Base-by-base conservation (phyloP, 2,888 invertebrate genomes). In the Campaea margaritaria region DNA sequence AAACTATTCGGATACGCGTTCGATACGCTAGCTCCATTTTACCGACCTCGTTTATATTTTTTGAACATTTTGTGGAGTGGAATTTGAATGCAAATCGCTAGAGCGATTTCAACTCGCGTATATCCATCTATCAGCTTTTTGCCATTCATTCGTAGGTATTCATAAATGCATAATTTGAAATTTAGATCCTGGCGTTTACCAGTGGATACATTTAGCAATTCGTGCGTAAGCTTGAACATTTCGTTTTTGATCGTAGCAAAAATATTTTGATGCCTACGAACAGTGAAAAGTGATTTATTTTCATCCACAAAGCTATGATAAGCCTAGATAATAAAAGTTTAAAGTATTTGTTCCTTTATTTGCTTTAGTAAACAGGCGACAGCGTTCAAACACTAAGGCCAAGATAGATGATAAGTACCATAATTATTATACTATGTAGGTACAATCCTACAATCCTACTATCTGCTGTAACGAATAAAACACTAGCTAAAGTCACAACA, bases 1-100 rank as follows among this genome's bases (percentile, higher is more conserved):
- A 72, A 76, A 76, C 72, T 78, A 77, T 75, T 78, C 74, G 67
- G 64, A 73, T 72, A 67, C 68, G 72, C 68, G 64, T 64, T 69
- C 71, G 67, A 70, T 68, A 56, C 52, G 46, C 51, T 43, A 16
- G 43, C 45, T 54, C 58, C 62, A 50, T 64, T 64, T 57, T 53
- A 63, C 15, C 45, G 48, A 42, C 53, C 38, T 59, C 50, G 51
- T 51, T 61, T 61, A 61, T 61, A 49, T 58, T 55, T 51, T 53
- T 45, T n/a, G 39, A 46, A 57, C 39, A 58, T 47, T 52, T 51
- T 53, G 58, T 54, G 53, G 31, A 58, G 47, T 53, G 34, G 52
- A 58, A 58, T 58, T 62, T 51, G 50, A 54, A 58, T 55, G 44
- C 39, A 38, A 48, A 58, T 54, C 34, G 41, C 14, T 27, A 13